Base-by-base conservation (phyloP, 2,797 vertebrate genomes). In the Myiotriccus ornatus region DNA sequence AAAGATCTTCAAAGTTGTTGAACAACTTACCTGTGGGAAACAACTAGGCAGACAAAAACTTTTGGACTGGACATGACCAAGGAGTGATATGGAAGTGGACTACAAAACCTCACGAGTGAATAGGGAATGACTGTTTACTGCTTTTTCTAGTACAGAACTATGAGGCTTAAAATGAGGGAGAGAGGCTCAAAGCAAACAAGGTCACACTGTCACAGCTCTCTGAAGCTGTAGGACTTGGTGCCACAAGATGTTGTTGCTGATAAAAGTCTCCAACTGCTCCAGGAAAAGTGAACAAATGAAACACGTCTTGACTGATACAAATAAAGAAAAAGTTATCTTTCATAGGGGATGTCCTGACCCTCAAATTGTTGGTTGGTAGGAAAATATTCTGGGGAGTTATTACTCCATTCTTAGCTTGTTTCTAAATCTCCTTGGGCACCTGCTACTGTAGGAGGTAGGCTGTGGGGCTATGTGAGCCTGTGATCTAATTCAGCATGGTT, bases 21-120 rank as follows among this genome's bases (percentile, higher is more conserved):
- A 81, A 59, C 73, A 84, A 81, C 39, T 87, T 96, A 94, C 87
- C 87, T 94, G 81, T 90, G 93, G 91, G 95, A 94, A 96, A 94
- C 41, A 83, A 69, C 65, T 17, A 50, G 39, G 65, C 65, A 84
- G 57, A 89, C 79, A 93, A 93, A 89, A 89, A 30, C 65, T 80
- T 91, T 78, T 53, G 80, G 69, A 53, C 15, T 93, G 68, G 69
- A 64, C 56, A 75, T 68, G 69, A 57, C 43, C 53, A 46, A 67
- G 24, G n/a, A 68, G 20, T 57, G 68, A 53, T 56, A 56, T 35
- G 34, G 65, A 87, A 81, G 57, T 23, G 39, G 43, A 62, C 62
- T 65, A 71, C 65, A 86, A 55, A 81, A 60, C 39, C 39, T 67
- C 32, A 70, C 65, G 76, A 71, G 76, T 75, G 63, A 87, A 88